Base-by-base conservation (phyloP, 2,113 vertebrate species). In the Mola mola region DNA sequence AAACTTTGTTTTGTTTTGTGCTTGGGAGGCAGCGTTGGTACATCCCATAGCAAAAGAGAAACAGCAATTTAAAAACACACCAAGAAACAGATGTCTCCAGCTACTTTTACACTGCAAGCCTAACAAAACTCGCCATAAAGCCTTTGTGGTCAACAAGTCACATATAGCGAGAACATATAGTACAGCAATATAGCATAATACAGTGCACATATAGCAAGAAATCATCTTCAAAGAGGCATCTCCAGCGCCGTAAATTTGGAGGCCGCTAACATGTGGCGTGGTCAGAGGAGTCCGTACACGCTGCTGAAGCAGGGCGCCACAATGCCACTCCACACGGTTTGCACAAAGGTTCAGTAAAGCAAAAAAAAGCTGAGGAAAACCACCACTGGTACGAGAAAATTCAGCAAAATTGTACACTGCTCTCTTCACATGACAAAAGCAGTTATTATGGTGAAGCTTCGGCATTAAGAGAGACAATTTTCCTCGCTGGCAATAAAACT, bases 41-140 rank as follows among this genome's bases (percentile, higher is more conserved):
- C 19, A 26, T 41, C 47, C 46, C 64, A 53, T 9, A 17, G 6
- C n/a, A n/a, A n/a, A n/a, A n/a, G n/a, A n/a, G n/a, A n/a, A n/a
- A n/a, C n/a, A n/a, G n/a, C 17, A 46, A 9, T 56, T 49, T 36
- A 58, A 59, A 59, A 62, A 25, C 15, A 43, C 68, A 73, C 46
- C 50, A 43, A 13, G 17, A 40, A 50, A 59, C 74, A 69, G 36
- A 70, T 60, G 79, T 63, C 43, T 34, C 22, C 26, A 46, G 53
- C 67, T 61, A 47, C 29, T 29, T 66, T 26, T 52, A 51, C 43
- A 33, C 48, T 62, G 33, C 50, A 63, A 31, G 62, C 65, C 57
- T 36, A 38, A 34, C 38, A 62, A 66, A 70, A 55, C 49, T 8
- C 28, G 51, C 37, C 65, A 63, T 29, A 29, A 66, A 66, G 52